A percentile compares a stretch with the other conserved stretches of the same genome.
phyloP scores from a whole-genome alignment of 2,797 vertebrate species.

The Artibeus jamaicensis region DNA sequence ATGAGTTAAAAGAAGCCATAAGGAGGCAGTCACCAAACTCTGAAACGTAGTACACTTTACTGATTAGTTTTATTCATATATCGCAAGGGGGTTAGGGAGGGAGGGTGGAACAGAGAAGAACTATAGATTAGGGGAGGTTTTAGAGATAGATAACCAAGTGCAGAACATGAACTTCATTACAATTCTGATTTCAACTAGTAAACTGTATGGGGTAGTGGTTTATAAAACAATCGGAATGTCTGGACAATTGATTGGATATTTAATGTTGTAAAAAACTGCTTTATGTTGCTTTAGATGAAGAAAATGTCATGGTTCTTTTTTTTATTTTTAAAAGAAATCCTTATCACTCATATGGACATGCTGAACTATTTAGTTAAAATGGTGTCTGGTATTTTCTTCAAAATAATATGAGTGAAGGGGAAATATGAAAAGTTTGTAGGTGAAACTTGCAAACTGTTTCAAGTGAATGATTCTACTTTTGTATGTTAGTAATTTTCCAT shows the following conservation, averaged over 20 bases:
- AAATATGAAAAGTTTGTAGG: neutral
- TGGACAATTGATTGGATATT: neutral
- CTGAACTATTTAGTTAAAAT: slow-evolving; percentile 10
- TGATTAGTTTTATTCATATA: neutral
- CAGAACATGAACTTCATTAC: neutral
- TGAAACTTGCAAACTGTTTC: slow-evolving; percentile 11
- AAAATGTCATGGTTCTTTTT: neutral
- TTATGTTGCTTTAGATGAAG: neutral
- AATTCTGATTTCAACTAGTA: neutral
- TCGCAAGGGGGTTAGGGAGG: neutral
- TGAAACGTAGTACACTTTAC: neutral
- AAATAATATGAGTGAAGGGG: neutral
- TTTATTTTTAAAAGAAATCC: neutral
- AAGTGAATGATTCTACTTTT: neutral
- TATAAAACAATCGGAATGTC: neutral
- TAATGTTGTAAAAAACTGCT: neutral
- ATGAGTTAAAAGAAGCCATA: neutral
- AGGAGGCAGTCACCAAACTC: neutral
- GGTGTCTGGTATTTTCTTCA: neutral
- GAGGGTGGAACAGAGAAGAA: neutral
- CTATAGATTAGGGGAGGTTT: neutral
- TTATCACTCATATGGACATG: neutral
- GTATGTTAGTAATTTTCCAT: neutral
- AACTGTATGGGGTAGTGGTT: neutral
- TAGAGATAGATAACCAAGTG: neutral